These are phyloP conservation scores for Sterrhoptilus dennistouni DNA, from an alignment of 2,113 vertebrate genomes.

Conservation along the genomic window DNA sequence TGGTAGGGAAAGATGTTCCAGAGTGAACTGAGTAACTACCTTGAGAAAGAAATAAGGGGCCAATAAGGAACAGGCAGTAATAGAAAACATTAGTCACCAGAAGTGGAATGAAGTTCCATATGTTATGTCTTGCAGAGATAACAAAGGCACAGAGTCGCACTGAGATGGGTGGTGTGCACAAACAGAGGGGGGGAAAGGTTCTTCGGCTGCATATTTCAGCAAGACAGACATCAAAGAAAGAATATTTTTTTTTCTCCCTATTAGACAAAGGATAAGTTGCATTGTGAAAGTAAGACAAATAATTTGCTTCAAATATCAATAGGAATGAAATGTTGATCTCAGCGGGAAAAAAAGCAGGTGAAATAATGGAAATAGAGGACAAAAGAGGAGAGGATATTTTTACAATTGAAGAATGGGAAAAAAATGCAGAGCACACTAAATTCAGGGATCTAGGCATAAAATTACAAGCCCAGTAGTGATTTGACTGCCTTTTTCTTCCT, in stretches of 20 bases:
- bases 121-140: background rate
- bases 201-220: background rate
- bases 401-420: background rate
- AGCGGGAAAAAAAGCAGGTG: background rate
- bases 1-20: background rate
- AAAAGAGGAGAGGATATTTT: background rate
- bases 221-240: background rate
- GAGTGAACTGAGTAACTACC: background rate
- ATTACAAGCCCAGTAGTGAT: background rate
- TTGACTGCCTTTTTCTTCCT: background rate
- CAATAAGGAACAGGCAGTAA: background rate
- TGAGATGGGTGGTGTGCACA: background rate
- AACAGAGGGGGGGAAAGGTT: accelerated
- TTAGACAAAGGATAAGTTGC: background rate
- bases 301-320: background rate
- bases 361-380: background rate
- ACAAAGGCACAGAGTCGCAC: background rate
- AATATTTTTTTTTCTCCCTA: background rate
- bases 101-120: background rate
- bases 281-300: background rate
- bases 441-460: background rate
- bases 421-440: background rate
- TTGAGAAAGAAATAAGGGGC: background rate
- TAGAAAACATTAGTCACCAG: background rate
- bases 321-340: background rate